These are phyloP conservation scores for Sebastes aleutianus DNA, from an alignment of 2,797 vertebrate species.

Conservation along the genomic window DNA sequence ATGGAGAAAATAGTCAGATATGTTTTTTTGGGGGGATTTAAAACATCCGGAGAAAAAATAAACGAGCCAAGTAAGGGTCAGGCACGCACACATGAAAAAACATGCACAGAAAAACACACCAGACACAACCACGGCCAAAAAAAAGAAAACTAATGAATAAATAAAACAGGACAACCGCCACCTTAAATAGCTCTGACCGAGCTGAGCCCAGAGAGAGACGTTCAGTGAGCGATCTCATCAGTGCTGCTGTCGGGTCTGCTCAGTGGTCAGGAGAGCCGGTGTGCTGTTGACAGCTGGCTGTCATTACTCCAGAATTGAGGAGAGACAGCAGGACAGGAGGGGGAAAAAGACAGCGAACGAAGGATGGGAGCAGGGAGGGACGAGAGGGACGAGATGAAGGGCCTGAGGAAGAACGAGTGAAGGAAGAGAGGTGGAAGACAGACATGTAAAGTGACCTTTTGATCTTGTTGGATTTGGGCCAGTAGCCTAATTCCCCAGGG, in stretches of 20 bases:
- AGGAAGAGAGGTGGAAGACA: neutral
- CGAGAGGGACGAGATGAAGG: neutral
- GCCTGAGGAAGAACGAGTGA: neutral
- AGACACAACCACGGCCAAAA: neutral
- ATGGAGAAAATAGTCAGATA: conserved; percentile 24
- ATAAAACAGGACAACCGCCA: conserved; percentile 44
- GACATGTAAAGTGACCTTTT: conserved; percentile 21
- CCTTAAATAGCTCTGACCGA: conserved; percentile 36
- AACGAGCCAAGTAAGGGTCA: neutral
- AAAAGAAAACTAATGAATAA: conserved; percentile 52
- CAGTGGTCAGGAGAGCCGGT: conserved; percentile 32
- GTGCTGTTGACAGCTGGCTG: conserved; percentile 64
- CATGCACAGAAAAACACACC: neutral
- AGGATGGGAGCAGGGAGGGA: neutral
- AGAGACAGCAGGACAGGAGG: conserved; percentile 20
- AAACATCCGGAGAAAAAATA: neutral
- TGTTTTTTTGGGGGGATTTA: conserved; percentile 9
- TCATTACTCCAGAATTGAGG: conserved; percentile 35
- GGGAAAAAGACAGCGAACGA: conserved; percentile 12
- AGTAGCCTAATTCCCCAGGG: neutral
- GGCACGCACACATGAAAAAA: neutral
- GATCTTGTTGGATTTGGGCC: conserved; percentile 12
- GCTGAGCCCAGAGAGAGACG: conserved; percentile 14
- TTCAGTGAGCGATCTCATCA: conserved; percentile 57
- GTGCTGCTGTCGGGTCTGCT: conserved; percentile 47